A percentile compares a stretch with the other conserved stretches of the same genome.
phyloP scores from a whole-genome alignment of 1,140 invertebrate genomes.

The Monochamus saltuarius region DNA sequence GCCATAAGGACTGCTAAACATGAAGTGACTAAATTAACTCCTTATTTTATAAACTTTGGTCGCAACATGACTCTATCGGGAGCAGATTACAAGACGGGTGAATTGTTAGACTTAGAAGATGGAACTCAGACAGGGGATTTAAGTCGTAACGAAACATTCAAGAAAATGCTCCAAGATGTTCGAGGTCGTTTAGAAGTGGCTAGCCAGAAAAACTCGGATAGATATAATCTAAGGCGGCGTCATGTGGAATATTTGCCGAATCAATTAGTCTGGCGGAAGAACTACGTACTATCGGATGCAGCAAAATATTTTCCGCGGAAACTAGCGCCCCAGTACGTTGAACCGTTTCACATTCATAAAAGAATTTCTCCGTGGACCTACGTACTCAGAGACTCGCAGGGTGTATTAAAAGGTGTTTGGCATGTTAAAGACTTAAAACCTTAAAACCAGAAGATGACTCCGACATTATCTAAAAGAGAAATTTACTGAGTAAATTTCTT shows the following conservation, averaged over 20 bases:
- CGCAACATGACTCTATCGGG: slow-evolving; percentile 14
- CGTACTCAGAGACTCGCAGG: slow-evolving; percentile 6
- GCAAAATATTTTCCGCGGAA: slow-evolving; percentile 26
- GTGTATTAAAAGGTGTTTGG: slow-evolving; percentile 9
- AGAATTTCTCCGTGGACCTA: slow-evolving; percentile 7
- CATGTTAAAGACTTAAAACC: slow-evolving; percentile 17
- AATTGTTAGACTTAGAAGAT: background rate
- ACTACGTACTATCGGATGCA: slow-evolving; percentile 22
- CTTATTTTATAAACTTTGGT: slow-evolving; percentile 35
- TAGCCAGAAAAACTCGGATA: background rate
- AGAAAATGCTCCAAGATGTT: background rate
- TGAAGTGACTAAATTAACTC: slow-evolving; percentile 33
- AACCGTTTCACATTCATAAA: slow-evolving; percentile 16
- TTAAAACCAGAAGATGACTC: slow-evolving; percentile 3
- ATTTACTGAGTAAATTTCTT: no score
- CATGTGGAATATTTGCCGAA: slow-evolving; percentile 1
- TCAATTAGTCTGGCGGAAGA: slow-evolving; percentile 19
- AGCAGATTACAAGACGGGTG: background rate
- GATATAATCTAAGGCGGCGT: slow-evolving; percentile 29
- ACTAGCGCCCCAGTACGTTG: slow-evolving; percentile 23
- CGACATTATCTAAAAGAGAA: no score
- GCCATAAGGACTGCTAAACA: slow-evolving; percentile 21
- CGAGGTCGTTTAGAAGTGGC: background rate
- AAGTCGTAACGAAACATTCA: background rate
- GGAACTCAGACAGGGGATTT: background rate